Percentiles rank a stretch among this genome's conserved stretches.
Conservation (phyloP, 2,888 invertebrate genomes). For the Lithophane ornitopus region DNA sequence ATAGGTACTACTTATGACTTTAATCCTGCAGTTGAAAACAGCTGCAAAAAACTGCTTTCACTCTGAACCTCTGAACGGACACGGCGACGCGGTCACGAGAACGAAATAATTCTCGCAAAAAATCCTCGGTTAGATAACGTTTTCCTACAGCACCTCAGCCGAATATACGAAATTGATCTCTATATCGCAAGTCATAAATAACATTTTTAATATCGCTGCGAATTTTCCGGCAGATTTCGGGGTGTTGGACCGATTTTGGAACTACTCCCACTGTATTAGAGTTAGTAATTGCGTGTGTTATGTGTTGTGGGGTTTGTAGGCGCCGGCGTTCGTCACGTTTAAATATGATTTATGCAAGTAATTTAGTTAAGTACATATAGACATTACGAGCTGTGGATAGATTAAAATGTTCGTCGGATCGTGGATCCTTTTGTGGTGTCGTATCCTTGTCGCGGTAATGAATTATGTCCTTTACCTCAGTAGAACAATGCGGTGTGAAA, state of each 20-base stretch:
- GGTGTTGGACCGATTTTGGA: conserved; percentile 62
- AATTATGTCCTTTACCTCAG: conserved; percentile 74
- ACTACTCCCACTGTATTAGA: conserved; percentile 68
- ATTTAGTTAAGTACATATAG: conserved; percentile 90
- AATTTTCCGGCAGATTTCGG: conserved; percentile 50
- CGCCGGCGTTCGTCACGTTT: conserved; percentile 86
- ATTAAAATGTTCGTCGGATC: conserved; percentile 85
- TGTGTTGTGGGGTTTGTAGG: conserved; percentile 68
- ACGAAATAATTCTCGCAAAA: conserved; percentile 75
- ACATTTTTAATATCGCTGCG: conserved; percentile 66
- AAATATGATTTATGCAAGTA: conserved; percentile 91
- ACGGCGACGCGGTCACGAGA: conserved; percentile 63
- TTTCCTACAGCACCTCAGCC: conserved; percentile 52
- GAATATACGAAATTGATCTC: conserved; percentile 70
- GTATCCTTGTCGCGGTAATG: conserved; percentile 70
- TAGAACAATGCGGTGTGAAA: conserved; percentile 52
- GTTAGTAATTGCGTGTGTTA: conserved; percentile 71
- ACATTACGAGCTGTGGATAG: conserved; percentile 85
- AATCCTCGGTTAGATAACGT: conserved; percentile 75
- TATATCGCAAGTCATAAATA: conserved; percentile 69
- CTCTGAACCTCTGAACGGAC: conserved; percentile 23
- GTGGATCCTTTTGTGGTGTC: conserved; percentile 76
- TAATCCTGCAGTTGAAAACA: conserved; percentile 29
- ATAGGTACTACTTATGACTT: conserved; percentile 16
- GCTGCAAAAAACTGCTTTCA: conserved; percentile 25